Evolutionary conservation across 2,888 invertebrate species (phyloP).

Genomic region (Pyrocoelia pectoralis): DNA sequence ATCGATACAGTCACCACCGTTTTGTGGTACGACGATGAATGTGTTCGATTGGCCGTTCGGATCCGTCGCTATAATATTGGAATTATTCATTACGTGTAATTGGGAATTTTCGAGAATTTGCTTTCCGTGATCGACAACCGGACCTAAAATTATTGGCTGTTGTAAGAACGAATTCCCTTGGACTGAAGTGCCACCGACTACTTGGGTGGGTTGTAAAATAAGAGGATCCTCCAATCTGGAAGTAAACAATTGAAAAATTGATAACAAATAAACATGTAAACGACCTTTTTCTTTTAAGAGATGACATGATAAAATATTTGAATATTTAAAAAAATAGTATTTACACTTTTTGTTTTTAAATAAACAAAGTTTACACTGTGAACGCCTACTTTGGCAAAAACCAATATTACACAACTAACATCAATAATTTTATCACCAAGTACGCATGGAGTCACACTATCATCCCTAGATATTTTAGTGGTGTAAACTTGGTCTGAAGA

Average conservation of each 20-base stretch:
- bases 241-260: too few species aligned
- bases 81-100: constrained; percentile 5
- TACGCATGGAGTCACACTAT: not conserved
- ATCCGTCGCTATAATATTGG: not conserved
- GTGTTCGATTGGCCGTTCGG: constrained; percentile 11
- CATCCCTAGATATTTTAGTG: not conserved
- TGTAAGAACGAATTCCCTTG: constrained; percentile 1
- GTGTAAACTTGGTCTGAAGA: constrained; percentile 2
- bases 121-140: constrained; percentile 1
- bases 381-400: not conserved
- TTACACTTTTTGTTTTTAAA: too few species aligned
- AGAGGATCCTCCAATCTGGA: not conserved
- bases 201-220: not conserved
- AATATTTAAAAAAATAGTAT: not conserved
- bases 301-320: not conserved
- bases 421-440: not conserved
- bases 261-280: too few species aligned
- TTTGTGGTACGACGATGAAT: not conserved
- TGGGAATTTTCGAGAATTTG: constrained; percentile 7
- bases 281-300: not conserved
- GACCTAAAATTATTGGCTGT: constrained; percentile 10
- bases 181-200: not conserved
- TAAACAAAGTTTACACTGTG: too few species aligned
- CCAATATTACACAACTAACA: not conserved
- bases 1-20: not conserved